These are phyloP conservation scores for Muscicapa adusta DNA, from an alignment of 2,113 vertebrate genomes.

Conservation along the genomic window DNA sequence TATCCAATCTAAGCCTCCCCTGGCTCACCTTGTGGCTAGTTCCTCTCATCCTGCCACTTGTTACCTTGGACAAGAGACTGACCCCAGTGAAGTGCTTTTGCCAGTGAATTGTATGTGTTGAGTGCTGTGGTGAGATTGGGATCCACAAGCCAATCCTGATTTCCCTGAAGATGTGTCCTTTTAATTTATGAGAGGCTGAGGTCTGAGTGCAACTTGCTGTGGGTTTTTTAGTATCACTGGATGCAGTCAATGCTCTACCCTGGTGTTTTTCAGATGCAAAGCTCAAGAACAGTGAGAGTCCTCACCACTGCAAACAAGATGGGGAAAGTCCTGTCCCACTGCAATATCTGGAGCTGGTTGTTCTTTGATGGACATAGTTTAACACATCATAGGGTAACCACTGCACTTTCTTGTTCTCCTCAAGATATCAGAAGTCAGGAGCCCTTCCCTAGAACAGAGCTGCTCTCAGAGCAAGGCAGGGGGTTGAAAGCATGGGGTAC, in stretches of 20 bases:
- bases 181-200: neutral
- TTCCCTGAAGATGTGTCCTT: neutral
- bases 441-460: neutral
- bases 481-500: neutral
- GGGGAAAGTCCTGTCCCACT: neutral
- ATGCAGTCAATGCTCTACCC: neutral
- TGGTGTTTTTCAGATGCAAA: neutral
- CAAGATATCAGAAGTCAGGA: neutral
- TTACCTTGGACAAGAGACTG: neutral
- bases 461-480: neutral
- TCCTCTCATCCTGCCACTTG: neutral
- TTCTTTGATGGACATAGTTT: neutral
- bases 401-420: neutral
- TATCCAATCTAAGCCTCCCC: neutral
- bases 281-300: neutral
- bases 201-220: neutral
- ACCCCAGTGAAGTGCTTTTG: neutral
- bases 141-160: neutral
- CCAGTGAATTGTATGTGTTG: neutral
- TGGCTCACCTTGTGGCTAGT: fast-evolving
- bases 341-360: neutral
- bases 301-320: neutral
- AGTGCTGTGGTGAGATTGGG: neutral
- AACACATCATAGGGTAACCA: neutral
- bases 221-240: neutral